Evolutionary conservation across 2,113 vertebrate genomes (phyloP).

Genomic region (Ivindomyrus marchei): DNA sequence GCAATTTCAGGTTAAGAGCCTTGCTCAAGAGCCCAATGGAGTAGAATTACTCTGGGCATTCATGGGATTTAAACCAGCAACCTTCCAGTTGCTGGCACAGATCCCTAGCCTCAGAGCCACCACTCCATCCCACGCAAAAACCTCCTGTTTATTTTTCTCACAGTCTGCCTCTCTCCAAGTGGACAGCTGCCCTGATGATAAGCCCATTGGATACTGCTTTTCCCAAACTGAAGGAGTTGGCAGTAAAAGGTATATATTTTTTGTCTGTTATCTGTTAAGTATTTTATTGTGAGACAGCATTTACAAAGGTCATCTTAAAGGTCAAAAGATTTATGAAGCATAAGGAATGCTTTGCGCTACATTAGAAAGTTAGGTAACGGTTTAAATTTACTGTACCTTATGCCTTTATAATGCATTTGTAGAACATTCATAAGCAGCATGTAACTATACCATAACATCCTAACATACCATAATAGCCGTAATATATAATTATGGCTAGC

Average conservation of each 20-base stretch:
- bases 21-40: too few species aligned
- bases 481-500: not conserved
- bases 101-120: too few species aligned
- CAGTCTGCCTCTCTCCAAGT: constrained; percentile 60
- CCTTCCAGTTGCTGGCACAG: too few species aligned
- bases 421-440: not conserved
- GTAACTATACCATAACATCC: not conserved
- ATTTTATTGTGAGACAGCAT: not conserved
- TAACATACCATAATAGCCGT: not conserved
- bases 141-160: constrained; percentile 20
- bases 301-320: too few species aligned
- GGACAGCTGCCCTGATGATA: constrained; percentile 56
- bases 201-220: constrained; percentile 52
- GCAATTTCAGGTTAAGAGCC: too few species aligned
- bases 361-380: not conserved
- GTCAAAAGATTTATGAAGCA: not conserved
- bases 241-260: constrained; percentile 48
- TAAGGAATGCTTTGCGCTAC: not conserved
- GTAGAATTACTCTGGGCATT: too few species aligned
- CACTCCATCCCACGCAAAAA: not conserved
- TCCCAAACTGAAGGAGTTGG: constrained; percentile 43
- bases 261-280: not conserved
- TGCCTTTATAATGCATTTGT: not conserved
- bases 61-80: too few species aligned
- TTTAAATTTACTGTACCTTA: not conserved